Percentiles rank a stretch among this genome's conserved stretches.
These are phyloP conservation scores for Brachyrhaphis roseni DNA, from an alignment of 2,797 vertebrate species.

Conservation along the genomic window DNA sequence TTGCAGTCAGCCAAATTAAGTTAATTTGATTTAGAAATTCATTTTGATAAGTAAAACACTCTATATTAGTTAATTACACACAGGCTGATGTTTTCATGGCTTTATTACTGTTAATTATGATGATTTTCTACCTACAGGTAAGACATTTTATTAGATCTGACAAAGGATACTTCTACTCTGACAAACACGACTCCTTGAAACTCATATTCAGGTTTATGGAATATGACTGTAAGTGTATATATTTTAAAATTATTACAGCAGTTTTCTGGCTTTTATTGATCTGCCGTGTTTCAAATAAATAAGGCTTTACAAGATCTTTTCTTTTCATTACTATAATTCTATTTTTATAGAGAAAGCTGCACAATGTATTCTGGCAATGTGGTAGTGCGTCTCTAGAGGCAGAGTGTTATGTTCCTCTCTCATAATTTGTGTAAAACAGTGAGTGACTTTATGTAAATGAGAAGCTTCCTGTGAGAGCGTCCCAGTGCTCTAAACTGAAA, in stretches of 20 bases:
- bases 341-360: not conserved
- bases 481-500: not conserved
- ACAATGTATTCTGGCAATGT: not conserved
- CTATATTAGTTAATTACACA: not conserved
- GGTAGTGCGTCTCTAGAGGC: not conserved
- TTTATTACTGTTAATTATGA: not conserved
- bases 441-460: constrained; percentile 15
- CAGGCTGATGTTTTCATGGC: not conserved
- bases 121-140: not conserved
- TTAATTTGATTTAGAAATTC: not conserved
- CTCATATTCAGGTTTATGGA: not conserved
- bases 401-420: not conserved
- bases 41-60: too few relatives aligned
- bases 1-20: not conserved
- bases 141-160: not conserved
- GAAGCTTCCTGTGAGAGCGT: not conserved
- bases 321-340: not conserved
- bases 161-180: not conserved
- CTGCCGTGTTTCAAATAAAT: not conserved
- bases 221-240: not conserved
- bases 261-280: not conserved
- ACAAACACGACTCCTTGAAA: not conserved
- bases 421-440: not conserved
- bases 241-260: not conserved
- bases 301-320: not conserved